Conservation (phyloP, 2,888 invertebrate genomes). For the Drosophila austrosaltans region DNA sequence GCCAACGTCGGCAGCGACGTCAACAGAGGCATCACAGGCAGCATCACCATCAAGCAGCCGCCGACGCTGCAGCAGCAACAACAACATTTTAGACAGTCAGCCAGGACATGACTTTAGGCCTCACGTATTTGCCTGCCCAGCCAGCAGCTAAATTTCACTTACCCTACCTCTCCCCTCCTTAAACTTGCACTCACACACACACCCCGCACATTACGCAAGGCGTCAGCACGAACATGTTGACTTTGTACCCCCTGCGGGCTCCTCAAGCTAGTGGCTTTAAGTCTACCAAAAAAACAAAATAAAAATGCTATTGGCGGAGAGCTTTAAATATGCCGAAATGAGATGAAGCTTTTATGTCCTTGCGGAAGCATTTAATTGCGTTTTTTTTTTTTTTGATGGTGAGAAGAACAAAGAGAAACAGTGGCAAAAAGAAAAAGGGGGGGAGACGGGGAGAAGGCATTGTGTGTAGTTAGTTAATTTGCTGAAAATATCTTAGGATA, state of each 20-base stretch:
- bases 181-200: neutral
- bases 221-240: slow-evolving; percentile 58
- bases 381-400: slow-evolving; percentile 29
- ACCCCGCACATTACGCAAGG: slow-evolving; percentile 47
- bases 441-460: slow-evolving; percentile 13
- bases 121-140: slow-evolving; percentile 31
- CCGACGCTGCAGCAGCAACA: slow-evolving; percentile 22
- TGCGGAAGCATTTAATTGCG: slow-evolving; percentile 48
- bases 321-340: slow-evolving; percentile 33
- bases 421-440: slow-evolving; percentile 4
- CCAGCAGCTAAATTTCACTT: slow-evolving; percentile 52
- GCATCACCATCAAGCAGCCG: neutral
- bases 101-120: slow-evolving; percentile 41
- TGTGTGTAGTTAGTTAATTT: slow-evolving; percentile 52
- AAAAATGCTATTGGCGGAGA: slow-evolving; percentile 10
- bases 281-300: slow-evolving; percentile 22
- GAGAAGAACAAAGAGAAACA: neutral
- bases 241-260: slow-evolving; percentile 55
- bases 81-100: slow-evolving; percentile 60
- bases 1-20: slow-evolving; percentile 3
- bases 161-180: slow-evolving; percentile 23
- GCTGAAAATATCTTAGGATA: slow-evolving; percentile 33
- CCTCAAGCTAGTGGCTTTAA: slow-evolving; percentile 27
- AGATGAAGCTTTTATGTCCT: slow-evolving; percentile 60
- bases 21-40: slow-evolving; percentile 15